Evolutionary conservation across 2,113 vertebrate species (phyloP).

Genomic region (Rhinolophus ferrumequinum): DNA sequence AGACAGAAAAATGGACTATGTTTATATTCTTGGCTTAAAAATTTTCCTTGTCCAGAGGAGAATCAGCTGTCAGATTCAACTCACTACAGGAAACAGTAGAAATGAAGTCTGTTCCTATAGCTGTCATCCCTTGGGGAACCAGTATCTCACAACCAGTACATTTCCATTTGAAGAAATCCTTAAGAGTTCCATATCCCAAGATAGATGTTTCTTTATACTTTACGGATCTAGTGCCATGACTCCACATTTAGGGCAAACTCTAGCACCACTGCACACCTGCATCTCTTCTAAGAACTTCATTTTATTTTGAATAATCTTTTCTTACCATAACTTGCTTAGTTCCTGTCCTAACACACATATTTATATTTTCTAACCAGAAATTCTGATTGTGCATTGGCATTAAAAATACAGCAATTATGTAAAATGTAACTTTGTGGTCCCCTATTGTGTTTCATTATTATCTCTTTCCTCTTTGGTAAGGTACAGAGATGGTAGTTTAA

Average conservation of each 20-base stretch:
- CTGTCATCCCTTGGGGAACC: constrained; percentile 19
- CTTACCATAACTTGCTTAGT: not conserved
- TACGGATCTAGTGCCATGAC: not conserved
- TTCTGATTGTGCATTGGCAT: not conserved
- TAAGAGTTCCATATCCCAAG: constrained; percentile 43
- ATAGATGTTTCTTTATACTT: constrained; percentile 51
- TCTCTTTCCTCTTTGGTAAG: constrained; percentile 34
- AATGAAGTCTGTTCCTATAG: constrained; percentile 51
- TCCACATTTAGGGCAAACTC: constrained; percentile 27
- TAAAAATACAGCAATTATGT: not conserved
- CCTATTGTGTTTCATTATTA: not conserved
- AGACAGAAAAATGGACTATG: constrained; percentile 64
- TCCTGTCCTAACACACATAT: not conserved
- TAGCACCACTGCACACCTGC: not conserved
- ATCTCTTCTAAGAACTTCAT: not conserved
- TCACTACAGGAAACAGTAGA: constrained; percentile 58
- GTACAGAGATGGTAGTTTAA: not conserved
- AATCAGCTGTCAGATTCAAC: constrained; percentile 63
- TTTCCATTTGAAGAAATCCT: constrained; percentile 68
- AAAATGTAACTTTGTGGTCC: not conserved
- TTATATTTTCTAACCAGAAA: constrained; percentile 45
- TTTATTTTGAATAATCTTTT: constrained; percentile 15
- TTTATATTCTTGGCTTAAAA: constrained; percentile 71
- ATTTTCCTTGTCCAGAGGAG: constrained; percentile 70
- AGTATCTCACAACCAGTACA: not conserved